Evolutionary conservation across 1,140 invertebrate genomes (phyloP).

Genomic region (Carcinoscorpius rotundicauda): DNA sequence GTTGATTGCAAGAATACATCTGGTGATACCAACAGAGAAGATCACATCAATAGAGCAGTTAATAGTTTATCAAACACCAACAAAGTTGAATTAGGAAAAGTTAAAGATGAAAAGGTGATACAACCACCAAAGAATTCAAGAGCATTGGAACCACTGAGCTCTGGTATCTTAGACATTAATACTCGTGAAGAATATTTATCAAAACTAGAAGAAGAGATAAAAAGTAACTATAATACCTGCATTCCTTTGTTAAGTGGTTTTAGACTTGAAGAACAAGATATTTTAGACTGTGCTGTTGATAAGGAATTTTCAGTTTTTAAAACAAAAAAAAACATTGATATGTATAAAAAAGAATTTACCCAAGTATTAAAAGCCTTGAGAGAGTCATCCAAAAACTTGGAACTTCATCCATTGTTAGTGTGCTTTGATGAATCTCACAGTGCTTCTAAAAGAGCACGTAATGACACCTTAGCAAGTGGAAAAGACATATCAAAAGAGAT

Average conservation of each 20-base stretch:
- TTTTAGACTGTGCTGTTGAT: constrained; percentile 17
- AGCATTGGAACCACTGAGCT: constrained; percentile 7
- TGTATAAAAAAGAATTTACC: constrained; percentile 22
- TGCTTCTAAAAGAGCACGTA: constrained; percentile 1
- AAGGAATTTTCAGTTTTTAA: constrained; percentile 19
- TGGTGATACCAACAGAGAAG: constrained; percentile 23
- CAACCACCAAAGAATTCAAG: constrained; percentile 16
- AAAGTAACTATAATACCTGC: constrained; percentile 9
- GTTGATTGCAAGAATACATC: constrained; percentile 36
- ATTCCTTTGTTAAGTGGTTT: constrained; percentile 1
- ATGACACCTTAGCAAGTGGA: background rate
- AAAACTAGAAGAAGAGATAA: constrained; percentile 16
- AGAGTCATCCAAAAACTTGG: constrained; percentile 13
- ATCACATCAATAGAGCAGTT: constrained; percentile 26
- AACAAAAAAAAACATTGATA: constrained; percentile 18
- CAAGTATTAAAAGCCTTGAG: constrained; percentile 16
- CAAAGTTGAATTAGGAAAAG: too few species aligned
- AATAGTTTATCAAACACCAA: too few species aligned
- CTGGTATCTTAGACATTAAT: constrained; percentile 5
- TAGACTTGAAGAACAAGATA: constrained; percentile 12
- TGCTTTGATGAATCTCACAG: constrained; percentile 1
- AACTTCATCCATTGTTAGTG: constrained; percentile 13
- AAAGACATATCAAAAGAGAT: constrained; percentile 1
- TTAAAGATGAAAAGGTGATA: too few species aligned
- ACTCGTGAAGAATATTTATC: constrained; percentile 17